Evolutionary conservation across 2,797 vertebrate genomes (phyloP), one percentile per base, ranked within the genome.

Genomic region (Alectoris magna): DNA sequence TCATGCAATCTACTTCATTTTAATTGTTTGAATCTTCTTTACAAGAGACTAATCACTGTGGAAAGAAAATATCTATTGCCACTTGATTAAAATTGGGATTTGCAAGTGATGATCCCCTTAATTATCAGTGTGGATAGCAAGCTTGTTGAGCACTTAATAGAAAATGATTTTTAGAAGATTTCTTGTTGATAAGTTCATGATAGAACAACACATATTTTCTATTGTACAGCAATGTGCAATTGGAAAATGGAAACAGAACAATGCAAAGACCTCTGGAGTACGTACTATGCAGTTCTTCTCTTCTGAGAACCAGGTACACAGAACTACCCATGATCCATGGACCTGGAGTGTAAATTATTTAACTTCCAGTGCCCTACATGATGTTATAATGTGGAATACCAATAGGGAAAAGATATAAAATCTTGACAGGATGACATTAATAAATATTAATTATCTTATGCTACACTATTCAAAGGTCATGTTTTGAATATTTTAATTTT

Each of bases 31-130:
- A 29, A 27, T 44, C 10, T 78, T 6, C 22, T 60, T 49, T 64
- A 63, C 14, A 68, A 71, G 26, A 4, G 3, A 2, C 2, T 53
- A 41, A 10, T 12, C 1, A n/a, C 6, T 0, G 0, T 19, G 10
- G 19, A 55, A 58, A 38, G 19, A 27, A 36, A 67, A 24, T 2
- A 60, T 7, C 4, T 46, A 66, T 31, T 53, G 39, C 27, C 3
- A 26, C 11, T 44, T 43, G 1, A 21, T 79, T n/a, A 48, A 48
- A 80, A 4, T 19, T 3, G 18, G 1, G 3, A 44, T 43, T 1
- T 41, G 31, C 5, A 85, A 39, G 17, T 6, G 3, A 36, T 2
- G 6, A 6, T 23, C 3, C 9, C 58, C 5, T 75, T 78, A 8
- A 5, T 51, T 56, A 75, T 14, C 44, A 72, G 59, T n/a, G 75